These are phyloP conservation scores for Periparus ater DNA, from an alignment of 2,797 vertebrate genomes.

Conservation along the genomic window DNA sequence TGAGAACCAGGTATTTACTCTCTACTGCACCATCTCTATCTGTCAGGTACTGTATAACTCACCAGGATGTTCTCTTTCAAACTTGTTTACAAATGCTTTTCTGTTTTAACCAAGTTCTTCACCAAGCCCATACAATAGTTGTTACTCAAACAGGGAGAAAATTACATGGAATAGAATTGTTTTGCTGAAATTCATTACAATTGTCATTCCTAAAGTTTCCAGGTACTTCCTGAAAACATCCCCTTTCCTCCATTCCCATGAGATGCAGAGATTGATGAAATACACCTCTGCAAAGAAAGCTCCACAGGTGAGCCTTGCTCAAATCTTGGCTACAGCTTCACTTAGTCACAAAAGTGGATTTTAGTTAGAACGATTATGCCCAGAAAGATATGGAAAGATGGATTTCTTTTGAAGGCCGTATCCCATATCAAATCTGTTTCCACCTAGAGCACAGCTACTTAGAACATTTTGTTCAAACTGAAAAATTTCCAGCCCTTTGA, in stretches of 20 bases:
- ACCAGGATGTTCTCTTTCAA: neutral
- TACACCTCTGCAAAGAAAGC: neutral
- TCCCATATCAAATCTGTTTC: constrained; percentile 45
- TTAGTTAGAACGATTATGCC: neutral
- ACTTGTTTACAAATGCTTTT: neutral
- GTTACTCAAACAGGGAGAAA: neutral
- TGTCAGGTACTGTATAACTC: neutral
- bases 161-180: neutral
- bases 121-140: neutral
- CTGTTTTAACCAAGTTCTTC: neutral
- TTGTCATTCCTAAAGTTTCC: neutral
- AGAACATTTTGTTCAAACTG: constrained; percentile 70
- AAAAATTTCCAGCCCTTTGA: constrained; percentile 69
- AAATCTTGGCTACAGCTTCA: neutral
- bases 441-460: constrained; percentile 58
- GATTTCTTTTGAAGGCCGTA: constrained; percentile 44
- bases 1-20: neutral
- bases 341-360: neutral
- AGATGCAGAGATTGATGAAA: neutral
- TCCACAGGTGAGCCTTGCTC: neutral
- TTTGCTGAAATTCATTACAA: neutral
- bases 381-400: neutral
- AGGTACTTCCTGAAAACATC: constrained; percentile 19
- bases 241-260: neutral
- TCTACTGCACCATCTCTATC: neutral